A percentile compares a stretch with the other conserved stretches of the same genome.
These are phyloP conservation scores for Macrostomum lignano DNA, from an alignment of 1,140 invertebrate genomes.

Conservation along the genomic window DNA sequence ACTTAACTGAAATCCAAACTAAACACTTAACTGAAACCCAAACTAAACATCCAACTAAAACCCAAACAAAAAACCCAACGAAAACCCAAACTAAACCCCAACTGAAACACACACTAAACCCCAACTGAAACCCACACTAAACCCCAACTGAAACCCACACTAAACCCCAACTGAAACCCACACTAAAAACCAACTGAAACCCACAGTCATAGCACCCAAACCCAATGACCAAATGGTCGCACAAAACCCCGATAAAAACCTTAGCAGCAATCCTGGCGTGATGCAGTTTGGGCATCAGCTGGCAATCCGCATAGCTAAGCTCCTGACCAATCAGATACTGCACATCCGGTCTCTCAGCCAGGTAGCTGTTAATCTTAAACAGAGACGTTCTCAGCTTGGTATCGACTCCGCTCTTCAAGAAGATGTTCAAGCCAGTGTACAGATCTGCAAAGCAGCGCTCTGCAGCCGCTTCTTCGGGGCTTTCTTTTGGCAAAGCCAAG, in stretches of 20 bases:
- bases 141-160: no score
- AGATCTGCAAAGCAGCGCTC: slow-evolving; percentile 24
- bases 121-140: no score
- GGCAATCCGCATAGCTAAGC: slow-evolving; percentile 94
- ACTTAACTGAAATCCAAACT: no score
- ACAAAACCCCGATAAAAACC: slow-evolving; percentile 31
- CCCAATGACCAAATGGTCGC: no score
- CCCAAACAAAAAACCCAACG: no score
- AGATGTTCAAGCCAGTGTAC: slow-evolving; percentile 27
- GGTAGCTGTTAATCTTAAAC: slow-evolving; percentile 13
- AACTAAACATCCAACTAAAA: no score
- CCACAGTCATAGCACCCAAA: no score
- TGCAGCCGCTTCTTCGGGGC: slow-evolving; percentile 13
- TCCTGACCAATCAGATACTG: slow-evolving; percentile 79
- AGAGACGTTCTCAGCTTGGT: slow-evolving; percentile 13
- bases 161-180: no score
- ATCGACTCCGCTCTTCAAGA: slow-evolving; percentile 14
- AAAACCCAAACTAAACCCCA: no score
- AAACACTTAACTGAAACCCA: no score
- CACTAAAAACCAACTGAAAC: no score
- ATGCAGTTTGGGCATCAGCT: slow-evolving; percentile 85
- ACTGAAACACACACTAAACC: no score
- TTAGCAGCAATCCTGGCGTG: slow-evolving; percentile 81
- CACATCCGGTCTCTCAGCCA: slow-evolving; percentile 37
- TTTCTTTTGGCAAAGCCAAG: slow-evolving; percentile 11